Percentiles rank a stretch among this genome's conserved stretches.
Evolutionary conservation across 2,797 vertebrate genomes (phyloP).

Genomic region (Adelosebastes latens): DNA sequence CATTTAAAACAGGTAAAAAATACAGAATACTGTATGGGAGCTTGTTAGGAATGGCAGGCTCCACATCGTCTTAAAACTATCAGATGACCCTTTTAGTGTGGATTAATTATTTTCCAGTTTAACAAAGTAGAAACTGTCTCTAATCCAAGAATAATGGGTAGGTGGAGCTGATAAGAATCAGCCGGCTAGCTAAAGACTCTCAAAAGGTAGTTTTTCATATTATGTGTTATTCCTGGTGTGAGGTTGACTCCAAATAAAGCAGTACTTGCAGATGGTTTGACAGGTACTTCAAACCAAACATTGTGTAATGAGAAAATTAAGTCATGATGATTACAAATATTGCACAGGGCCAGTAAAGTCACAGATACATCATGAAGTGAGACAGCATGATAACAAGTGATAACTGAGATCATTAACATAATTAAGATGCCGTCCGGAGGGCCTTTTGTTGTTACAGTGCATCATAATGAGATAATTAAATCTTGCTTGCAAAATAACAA

Average conservation of each 20-base stretch:
- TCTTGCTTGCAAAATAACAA: neutral
- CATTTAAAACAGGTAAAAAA: neutral
- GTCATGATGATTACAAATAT: neutral
- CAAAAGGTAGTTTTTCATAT: neutral
- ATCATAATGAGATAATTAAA: neutral
- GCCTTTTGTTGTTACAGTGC: neutral
- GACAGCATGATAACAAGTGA: neutral
- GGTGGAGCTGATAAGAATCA: neutral
- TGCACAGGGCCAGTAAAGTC: neutral
- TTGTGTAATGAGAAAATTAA: neutral
- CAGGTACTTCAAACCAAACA: neutral
- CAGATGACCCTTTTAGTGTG: neutral
- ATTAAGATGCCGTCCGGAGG: neutral
- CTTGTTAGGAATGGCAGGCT: neutral
- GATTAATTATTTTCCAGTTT: neutral
- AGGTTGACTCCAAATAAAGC: neutral
- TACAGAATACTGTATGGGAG: neutral
- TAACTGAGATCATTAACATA: neutral
- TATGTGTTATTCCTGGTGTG: neutral
- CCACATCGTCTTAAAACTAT: neutral
- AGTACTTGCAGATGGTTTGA: neutral
- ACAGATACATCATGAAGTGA: neutral
- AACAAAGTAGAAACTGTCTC: neutral
- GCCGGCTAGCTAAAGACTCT: neutral
- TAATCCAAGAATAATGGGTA: neutral